Evolutionary conservation across 1,140 invertebrate species (phyloP).

Genomic region (Phocides pigmalion): DNA sequence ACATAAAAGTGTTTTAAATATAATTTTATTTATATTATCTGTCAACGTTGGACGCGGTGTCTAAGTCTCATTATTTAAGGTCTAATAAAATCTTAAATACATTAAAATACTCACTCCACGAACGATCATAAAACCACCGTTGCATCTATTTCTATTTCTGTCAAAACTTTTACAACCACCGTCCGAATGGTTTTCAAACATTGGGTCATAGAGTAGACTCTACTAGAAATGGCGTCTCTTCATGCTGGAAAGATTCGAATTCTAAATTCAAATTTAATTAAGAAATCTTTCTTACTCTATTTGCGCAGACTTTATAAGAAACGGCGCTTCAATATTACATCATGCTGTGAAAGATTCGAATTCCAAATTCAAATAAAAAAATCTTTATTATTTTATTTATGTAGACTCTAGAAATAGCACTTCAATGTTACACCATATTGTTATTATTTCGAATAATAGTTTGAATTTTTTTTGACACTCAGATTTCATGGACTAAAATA

Average conservation of each 20-base stretch:
- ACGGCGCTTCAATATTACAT: too few relatives aligned
- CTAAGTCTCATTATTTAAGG: conserved; percentile 37
- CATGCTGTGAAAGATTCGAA: too few relatives aligned
- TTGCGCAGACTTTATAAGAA: too few relatives aligned
- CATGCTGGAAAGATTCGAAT: background rate
- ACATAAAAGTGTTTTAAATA: conserved; percentile 12
- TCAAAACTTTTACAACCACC: conserved; percentile 45
- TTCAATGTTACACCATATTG: too few relatives aligned
- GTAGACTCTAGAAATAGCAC: too few relatives aligned
- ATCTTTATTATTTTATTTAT: too few relatives aligned
- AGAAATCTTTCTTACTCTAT: too few relatives aligned
- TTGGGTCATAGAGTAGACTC: conserved; percentile 4
- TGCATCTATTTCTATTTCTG: conserved; percentile 45
- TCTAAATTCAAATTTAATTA: too few relatives aligned
- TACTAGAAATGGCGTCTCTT: background rate
- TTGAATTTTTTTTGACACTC: too few relatives aligned
- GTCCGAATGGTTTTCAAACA: background rate
- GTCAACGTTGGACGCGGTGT: conserved; percentile 1
- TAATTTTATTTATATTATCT: conserved; percentile 24
- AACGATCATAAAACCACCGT: conserved; percentile 30
- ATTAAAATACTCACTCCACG: conserved; percentile 38
- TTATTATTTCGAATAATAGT: too few relatives aligned
- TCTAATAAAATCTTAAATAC: conserved; percentile 43
- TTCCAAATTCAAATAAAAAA: too few relatives aligned
- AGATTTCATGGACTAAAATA: too few relatives aligned